A percentile compares a stretch with the other conserved stretches of the same genome.
These are phyloP conservation scores for Anas flavirostris DNA, from an alignment of 2,797 vertebrate species.

Conservation along the genomic window DNA sequence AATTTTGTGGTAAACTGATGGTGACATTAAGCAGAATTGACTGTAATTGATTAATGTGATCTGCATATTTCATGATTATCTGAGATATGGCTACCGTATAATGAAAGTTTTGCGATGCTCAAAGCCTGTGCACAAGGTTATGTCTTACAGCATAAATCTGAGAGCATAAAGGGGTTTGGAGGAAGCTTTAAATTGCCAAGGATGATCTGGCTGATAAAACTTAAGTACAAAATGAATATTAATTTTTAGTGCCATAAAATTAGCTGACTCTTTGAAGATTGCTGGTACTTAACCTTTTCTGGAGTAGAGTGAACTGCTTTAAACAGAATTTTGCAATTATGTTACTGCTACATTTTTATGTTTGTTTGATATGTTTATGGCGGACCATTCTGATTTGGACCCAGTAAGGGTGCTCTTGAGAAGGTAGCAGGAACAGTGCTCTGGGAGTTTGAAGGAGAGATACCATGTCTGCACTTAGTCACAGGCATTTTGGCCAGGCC, in stretches of 20 bases:
- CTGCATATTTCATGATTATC: slow-evolving; percentile 32
- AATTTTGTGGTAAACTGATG: not conserved
- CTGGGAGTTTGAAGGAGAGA: not conserved
- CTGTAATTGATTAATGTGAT: slow-evolving; percentile 23
- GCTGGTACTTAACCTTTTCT: slow-evolving; percentile 48
- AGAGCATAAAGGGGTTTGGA: slow-evolving; percentile 9
- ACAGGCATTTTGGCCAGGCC: not conserved
- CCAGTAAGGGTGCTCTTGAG: fast-evolving
- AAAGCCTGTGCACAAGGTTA: slow-evolving; percentile 21
- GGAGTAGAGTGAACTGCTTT: not conserved
- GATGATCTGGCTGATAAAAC: slow-evolving; percentile 54
- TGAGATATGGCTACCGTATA: not conserved
- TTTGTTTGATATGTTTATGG: not conserved
- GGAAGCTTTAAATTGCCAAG: slow-evolving; percentile 43
- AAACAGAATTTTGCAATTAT: not conserved
- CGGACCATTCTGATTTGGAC: not conserved
- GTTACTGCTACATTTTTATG: not conserved
- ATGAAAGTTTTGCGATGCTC: slow-evolving; percentile 17
- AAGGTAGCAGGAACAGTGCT: not conserved
- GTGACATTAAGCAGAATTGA: slow-evolving; percentile 8
- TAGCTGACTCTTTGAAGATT: slow-evolving; percentile 42
- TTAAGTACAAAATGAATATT: slow-evolving; percentile 55
- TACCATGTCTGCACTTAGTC: not conserved
- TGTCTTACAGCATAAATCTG: slow-evolving; percentile 36
- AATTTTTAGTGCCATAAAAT: slow-evolving; percentile 57